Evolutionary conservation across 2,797 vertebrate species (phyloP).

Genomic region (Selene dorsalis): DNA sequence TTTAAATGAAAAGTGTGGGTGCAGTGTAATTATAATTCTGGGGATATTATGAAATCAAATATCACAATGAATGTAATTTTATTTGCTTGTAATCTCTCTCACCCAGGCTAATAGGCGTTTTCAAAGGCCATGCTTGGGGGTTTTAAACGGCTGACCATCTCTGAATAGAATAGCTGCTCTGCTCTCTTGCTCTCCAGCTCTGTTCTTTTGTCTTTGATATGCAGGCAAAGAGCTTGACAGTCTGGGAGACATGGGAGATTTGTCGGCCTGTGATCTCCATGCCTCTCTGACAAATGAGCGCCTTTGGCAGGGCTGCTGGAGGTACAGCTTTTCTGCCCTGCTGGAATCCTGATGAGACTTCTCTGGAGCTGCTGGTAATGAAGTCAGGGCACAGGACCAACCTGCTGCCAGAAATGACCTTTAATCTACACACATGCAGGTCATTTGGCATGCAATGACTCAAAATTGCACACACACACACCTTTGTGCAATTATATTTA

Average conservation of each 20-base stretch:
- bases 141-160: conserved; percentile 78
- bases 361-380: conserved; percentile 68
- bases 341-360: conserved; percentile 80
- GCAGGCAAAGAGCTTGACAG: conserved; percentile 80
- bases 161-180: conserved; percentile 79
- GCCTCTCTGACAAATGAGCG: conserved; percentile 85
- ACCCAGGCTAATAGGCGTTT: conserved; percentile 85
- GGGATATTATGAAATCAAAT: conserved; percentile 86
- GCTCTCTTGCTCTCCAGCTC: conserved; percentile 66
- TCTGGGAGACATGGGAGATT: conserved; percentile 82
- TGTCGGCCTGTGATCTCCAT: conserved; percentile 85
- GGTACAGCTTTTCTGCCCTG: conserved; percentile 73
- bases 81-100: conserved; percentile 88
- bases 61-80: conserved; percentile 87
- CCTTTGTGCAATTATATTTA: conserved; percentile 25
- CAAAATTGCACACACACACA: conserved; percentile 26
- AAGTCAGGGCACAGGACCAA: conserved; percentile 74
- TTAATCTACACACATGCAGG: conserved; percentile 68
- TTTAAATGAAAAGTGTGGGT: conserved; percentile 84
- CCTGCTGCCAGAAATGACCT: conserved; percentile 73
- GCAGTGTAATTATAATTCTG: conserved; percentile 85
- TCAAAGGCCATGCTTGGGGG: conserved; percentile 80
- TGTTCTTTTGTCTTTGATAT: conserved; percentile 86
- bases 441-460: conserved; percentile 51
- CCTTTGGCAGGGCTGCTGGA: conserved; percentile 80